Evolutionary conservation across 1,140 invertebrate genomes (phyloP).

Genomic region (Drosophila ambigua): DNA sequence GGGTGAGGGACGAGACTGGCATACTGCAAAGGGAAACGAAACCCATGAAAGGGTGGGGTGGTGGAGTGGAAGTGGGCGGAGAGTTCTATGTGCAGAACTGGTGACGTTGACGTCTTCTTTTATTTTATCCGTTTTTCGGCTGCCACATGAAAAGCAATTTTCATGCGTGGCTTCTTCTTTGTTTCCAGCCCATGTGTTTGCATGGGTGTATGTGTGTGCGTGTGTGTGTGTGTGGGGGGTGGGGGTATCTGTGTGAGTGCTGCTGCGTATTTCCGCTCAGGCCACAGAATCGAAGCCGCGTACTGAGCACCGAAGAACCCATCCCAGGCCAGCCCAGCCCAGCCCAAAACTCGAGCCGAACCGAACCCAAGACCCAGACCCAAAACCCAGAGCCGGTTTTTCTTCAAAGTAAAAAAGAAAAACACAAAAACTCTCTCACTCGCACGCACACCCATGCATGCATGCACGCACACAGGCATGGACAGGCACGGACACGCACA

Average conservation of each 20-base stretch:
- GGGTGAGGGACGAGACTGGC: background rate
- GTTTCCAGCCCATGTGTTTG: conserved; percentile 34
- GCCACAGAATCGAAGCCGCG: too few species aligned
- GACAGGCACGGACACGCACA: conserved; percentile 12
- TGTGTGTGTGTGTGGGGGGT: conserved; percentile 46
- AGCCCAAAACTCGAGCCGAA: conserved; percentile 18
- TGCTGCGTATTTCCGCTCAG: conserved; percentile 68
- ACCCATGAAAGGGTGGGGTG: background rate
- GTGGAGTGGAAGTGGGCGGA: background rate
- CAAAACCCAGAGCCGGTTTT: conserved; percentile 70
- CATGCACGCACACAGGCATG: background rate
- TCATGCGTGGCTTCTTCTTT: conserved; percentile 79
- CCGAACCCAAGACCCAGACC: conserved; percentile 50
- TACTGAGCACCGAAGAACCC: too few species aligned
- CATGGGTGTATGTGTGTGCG: conserved; percentile 16
- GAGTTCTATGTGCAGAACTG: conserved; percentile 18
- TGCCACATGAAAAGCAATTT: conserved; percentile 76
- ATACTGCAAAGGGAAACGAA: background rate
- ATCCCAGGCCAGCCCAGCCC: conserved; percentile 27
- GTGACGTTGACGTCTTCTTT: conserved; percentile 74
- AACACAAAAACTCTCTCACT: conserved; percentile 19
- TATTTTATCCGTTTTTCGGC: conserved; percentile 36
- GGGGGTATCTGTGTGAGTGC: conserved; percentile 39
- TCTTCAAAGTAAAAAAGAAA: conserved; percentile 61
- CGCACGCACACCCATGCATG: background rate